phyloP scores from a whole-genome alignment of 2,888 invertebrate species.

The Pristionchus exspectatus region DNA sequence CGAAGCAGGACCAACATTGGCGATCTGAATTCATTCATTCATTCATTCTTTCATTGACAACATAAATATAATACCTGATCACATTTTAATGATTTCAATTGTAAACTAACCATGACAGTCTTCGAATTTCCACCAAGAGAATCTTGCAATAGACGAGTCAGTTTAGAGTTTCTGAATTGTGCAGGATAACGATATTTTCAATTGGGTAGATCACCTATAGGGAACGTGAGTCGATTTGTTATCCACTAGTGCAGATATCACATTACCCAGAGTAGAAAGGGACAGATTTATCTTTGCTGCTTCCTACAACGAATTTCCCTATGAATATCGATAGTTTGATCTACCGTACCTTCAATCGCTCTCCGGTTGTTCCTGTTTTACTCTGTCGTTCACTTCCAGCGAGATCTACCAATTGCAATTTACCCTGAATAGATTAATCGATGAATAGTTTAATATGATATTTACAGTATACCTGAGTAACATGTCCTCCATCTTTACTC shows the following conservation, averaged over 20 bases:
- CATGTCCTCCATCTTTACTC: constrained; percentile 85
- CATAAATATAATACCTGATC: neutral
- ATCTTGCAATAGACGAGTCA: constrained; percentile 94
- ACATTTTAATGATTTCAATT: neutral
- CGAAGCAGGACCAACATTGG: constrained; percentile 96
- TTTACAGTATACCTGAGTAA: constrained; percentile 77
- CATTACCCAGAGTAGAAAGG: constrained; percentile 95
- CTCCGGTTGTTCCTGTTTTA: constrained; percentile 90
- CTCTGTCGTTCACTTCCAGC: constrained; percentile 96
- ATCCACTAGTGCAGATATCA: constrained; percentile 97
- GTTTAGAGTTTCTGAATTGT: constrained; percentile 89
- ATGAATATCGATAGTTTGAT: neutral
- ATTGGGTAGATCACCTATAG: constrained; percentile 82
- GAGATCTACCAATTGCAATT: constrained; percentile 96
- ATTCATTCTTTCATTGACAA: no score
- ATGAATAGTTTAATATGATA: neutral
- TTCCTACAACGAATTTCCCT: constrained; percentile 81
- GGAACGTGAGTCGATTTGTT: constrained; percentile 98
- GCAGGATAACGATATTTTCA: neutral
- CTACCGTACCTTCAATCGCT: constrained; percentile 84
- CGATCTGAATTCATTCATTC: constrained; percentile 87
- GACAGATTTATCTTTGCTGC: constrained; percentile 98
- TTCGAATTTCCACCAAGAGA: constrained; percentile 85
- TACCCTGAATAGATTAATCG: constrained; percentile 90
- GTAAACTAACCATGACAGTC: constrained; percentile 81